A percentile compares a stretch with the other conserved stretches of the same genome.
phyloP scores from a whole-genome alignment of 2,888 invertebrate genomes.

The Oscheius sp. region DNA sequence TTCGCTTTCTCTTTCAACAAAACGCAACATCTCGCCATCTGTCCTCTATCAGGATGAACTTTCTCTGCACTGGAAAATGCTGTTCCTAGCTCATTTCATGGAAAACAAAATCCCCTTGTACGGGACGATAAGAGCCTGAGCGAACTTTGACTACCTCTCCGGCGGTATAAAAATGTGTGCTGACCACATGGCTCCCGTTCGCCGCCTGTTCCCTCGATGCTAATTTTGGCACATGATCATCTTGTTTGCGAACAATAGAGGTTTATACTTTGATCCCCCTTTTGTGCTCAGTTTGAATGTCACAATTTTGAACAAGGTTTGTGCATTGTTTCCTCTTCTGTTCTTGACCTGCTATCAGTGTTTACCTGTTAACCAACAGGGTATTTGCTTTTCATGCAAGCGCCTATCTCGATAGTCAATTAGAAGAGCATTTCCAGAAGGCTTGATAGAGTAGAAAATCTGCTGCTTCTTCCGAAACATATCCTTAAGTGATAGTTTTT shows the following conservation, averaged over 20 bases:
- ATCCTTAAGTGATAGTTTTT: no score
- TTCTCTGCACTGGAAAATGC: neutral
- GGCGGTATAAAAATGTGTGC: slow-evolving; percentile 1
- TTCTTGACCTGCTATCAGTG: no score
- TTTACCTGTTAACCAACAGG: no score
- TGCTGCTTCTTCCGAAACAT: no score
- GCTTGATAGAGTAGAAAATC: no score
- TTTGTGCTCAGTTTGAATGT: no score
- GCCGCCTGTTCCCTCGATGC: slow-evolving; percentile 11
- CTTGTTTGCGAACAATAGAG: neutral
- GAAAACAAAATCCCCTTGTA: slow-evolving; percentile 15
- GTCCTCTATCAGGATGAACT: neutral
- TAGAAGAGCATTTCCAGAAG: neutral
- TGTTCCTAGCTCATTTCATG: neutral
- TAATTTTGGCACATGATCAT: slow-evolving; percentile 9
- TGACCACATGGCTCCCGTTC: neutral
- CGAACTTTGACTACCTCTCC: slow-evolving; percentile 15
- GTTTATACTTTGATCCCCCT: no score
- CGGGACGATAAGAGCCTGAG: slow-evolving; percentile 9
- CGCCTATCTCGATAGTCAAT: no score
- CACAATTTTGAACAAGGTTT: no score
- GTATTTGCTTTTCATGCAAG: no score
- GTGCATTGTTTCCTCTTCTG: no score
- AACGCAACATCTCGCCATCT: neutral
- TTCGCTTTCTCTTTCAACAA: neutral